Evolutionary conservation across 2,113 vertebrate species (phyloP).

Genomic region (Gambusia holbrooki): DNA sequence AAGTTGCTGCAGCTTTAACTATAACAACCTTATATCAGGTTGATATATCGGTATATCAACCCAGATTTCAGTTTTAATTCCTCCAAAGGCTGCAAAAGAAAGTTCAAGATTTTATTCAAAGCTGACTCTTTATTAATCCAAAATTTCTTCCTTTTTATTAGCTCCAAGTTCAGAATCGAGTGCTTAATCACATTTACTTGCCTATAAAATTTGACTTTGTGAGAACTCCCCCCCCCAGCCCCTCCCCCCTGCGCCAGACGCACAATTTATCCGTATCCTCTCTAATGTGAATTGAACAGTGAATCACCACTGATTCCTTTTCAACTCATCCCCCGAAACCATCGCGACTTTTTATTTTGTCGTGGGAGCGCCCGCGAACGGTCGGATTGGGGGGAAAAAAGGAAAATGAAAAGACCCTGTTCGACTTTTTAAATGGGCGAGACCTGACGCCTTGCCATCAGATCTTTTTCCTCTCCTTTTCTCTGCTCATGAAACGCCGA

Average conservation of each 20-base stretch:
- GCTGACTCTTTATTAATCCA: not conserved
- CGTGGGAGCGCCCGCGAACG: conserved; percentile 22
- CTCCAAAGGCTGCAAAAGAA: not conserved
- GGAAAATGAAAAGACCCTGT: conserved; percentile 60
- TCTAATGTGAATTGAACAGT: conserved; percentile 43
- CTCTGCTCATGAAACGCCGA: conserved; percentile 41
- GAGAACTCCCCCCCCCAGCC: conserved; percentile 27
- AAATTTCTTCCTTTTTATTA: not conserved
- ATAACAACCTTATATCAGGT: no score
- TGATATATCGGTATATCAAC: no score
- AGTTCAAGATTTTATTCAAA: not conserved
- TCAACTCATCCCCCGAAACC: conserved; percentile 49
- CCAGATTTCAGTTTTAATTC: not conserved
- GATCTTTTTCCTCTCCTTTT: conserved; percentile 65
- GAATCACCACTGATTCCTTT: conserved; percentile 70
- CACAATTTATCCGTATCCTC: conserved; percentile 40
- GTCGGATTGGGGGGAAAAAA: conserved; percentile 47
- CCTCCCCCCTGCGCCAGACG: conserved; percentile 19
- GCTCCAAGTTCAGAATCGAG: not conserved
- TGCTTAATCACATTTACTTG: not conserved
- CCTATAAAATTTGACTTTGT: conserved; percentile 10
- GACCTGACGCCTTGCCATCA: conserved; percentile 68
- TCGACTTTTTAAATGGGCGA: conserved; percentile 62
- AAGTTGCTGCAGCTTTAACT: no score
- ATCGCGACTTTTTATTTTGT: conserved; percentile 29